These are phyloP conservation scores for Numenius phaeopus DNA, from an alignment of 2,797 vertebrate species.

Conservation along the genomic window DNA sequence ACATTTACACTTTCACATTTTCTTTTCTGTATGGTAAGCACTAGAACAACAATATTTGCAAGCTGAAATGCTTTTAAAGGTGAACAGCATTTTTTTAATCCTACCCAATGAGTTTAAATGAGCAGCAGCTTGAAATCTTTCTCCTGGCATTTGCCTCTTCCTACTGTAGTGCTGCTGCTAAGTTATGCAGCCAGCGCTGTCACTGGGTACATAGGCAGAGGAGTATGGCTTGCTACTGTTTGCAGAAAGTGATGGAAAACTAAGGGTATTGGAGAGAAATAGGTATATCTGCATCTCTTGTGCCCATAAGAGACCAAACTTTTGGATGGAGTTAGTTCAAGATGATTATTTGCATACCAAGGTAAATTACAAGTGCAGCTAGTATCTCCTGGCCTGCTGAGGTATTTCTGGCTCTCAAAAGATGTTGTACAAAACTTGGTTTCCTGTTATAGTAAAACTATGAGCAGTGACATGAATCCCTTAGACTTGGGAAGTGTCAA, in stretches of 20 bases:
- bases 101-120: not conserved
- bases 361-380: not conserved
- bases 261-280: not conserved
- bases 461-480: conserved; percentile 55
- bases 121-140: not conserved
- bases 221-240: not conserved
- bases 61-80: not conserved
- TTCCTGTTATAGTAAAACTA: conserved; percentile 63
- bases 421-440: conserved; percentile 17
- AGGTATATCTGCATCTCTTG: not conserved
- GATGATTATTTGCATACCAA: not conserved
- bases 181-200: not conserved
- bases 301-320: not conserved
- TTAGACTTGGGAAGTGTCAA: conserved; percentile 32
- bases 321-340: not conserved
- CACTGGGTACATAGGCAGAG: not conserved
- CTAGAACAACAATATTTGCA: not conserved
- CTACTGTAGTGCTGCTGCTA: not conserved
- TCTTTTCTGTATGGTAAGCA: not conserved
- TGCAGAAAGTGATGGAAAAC: not conserved
- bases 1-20: not conserved
- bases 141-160: not conserved
- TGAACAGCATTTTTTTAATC: not conserved
- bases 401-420: conserved; percentile 46
- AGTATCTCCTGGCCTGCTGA: not conserved